phyloP scores from a whole-genome alignment of 2,113 vertebrate species.

The Amblyopsis rosae region DNA sequence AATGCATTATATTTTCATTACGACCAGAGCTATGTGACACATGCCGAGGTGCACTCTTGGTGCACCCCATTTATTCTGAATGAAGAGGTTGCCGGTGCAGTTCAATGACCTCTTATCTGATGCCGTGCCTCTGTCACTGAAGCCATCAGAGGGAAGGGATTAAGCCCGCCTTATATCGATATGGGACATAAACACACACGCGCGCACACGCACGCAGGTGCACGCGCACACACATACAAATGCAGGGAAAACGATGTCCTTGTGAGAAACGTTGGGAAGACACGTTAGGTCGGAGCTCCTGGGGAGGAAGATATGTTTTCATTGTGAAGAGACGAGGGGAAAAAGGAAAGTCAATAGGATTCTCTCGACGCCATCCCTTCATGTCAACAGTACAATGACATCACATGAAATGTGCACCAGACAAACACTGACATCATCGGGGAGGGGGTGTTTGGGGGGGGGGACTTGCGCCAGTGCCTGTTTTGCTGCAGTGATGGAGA shows the following conservation, averaged over 20 bases:
- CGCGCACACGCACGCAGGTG: no score
- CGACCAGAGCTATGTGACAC: conserved; percentile 68
- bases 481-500: no score
- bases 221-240: background rate
- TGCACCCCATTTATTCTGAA: conserved; percentile 79
- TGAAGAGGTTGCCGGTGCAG: conserved; percentile 76
- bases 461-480: no score
- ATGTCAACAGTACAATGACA: conserved; percentile 69
- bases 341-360: conserved; percentile 71
- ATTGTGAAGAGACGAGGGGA: conserved; percentile 64
- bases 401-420: conserved; percentile 58
- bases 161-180: conserved; percentile 76
- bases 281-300: conserved; percentile 67
- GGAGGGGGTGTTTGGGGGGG: background rate
- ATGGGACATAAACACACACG: conserved; percentile 10
- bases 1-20: conserved; percentile 82
- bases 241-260: conserved; percentile 46
- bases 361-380: conserved; percentile 55
- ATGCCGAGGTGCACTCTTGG: conserved; percentile 74
- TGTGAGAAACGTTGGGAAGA: conserved; percentile 64
- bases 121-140: conserved; percentile 58
- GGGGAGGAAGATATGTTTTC: conserved; percentile 70
- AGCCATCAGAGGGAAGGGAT: conserved; percentile 80
- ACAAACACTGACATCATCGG: conserved; percentile 56
- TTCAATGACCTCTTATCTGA: conserved; percentile 81